Evolutionary conservation across 2,888 invertebrate species (phyloP), one percentile per base, ranked within the genome.

Genomic region (Priocnemis perturbator): DNA sequence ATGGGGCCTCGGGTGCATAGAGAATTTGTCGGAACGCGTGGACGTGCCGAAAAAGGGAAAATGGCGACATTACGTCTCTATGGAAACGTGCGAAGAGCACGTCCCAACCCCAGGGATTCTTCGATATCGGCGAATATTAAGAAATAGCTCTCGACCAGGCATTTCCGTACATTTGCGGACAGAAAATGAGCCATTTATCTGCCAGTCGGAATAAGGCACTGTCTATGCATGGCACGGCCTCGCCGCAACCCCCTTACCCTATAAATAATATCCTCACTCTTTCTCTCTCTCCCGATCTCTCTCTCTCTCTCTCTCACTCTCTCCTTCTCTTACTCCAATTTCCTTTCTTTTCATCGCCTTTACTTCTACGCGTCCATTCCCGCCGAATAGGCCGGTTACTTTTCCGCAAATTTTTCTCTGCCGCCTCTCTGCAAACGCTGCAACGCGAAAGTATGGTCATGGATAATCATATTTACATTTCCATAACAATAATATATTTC

Each of bases 171-270:
- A 75, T 84, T 86, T 84, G 83, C 81, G 84, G 83, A 67, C 81
- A 77, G 82, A 82, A 81, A 83, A 82, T 81, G 81, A 83, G 85
- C 87, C 83, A 87, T 86, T 86, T 83, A 85, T 86, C 83, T 82
- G 77, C 74, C 67, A 50, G 56, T 64, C 62, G 70, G 81, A 87
- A 88, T 84, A 82, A 87, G 86, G 83, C 77, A 83, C 86, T 88
- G 87, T 87, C 87, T 85, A 88, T 88, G 88, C 88, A 87, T 84
- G 83, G 87, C 88, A 88, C 88, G 88, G 80, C 78, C 76, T 71
- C 77, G 77, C 79, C 78, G 75, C 81, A 78, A 74, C 75, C 78
- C 76, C 66, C 79, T 81, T 75, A 71, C 72, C 83, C 85, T 81
- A 87, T 88, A 88, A 88, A 88, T 88, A 88, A 88, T 87, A 83